Base-by-base conservation (phyloP, 2,797 vertebrate genomes). In the Eulemur rubriventer region DNA sequence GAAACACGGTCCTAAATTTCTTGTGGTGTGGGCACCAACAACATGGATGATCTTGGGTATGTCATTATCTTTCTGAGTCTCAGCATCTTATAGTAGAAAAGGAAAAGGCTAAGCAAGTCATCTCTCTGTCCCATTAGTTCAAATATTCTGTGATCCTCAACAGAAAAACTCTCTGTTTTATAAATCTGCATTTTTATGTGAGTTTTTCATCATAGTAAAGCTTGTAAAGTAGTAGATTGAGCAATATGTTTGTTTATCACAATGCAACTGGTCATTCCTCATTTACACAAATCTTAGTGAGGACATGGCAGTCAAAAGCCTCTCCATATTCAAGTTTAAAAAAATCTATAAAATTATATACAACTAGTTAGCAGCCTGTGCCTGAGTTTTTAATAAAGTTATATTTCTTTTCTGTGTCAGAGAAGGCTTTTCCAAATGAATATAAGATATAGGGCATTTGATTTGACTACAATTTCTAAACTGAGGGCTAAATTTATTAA, bases 301-400 rank as follows among this genome's bases (percentile, higher is more conserved):
- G 81, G 78, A 95, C 73, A 89, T 89, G 43, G 33, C 30, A 93
- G 67, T 76, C 85, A 86, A 89, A 92, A 91, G 24, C 26, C 41
- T 91, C 59, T 93, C 50, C n/a, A 93, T 52, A 83, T 80, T 92
- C 48, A 87, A 78, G 48, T 79, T 26, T 82, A 55, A 93, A 96
- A 92, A 78, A 50, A 84, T 59, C 72, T 82, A 70, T 96, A 93
- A 94, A 94, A 84, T 89, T 96, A 84, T 89, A 97, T 95, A 63
- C 46, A 78, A 43, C 84, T 91, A 46, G 73, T 94, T 96, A 96
- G 82, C 33, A 91, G 63, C 26, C 35, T 84, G 41, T 96, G 57
- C 69, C 89, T 92, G 93, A 86, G 30, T 26, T 70, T 97, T 96
- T 96, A 92, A 73, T 91, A 83, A 65, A 94, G 63, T 93, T 92